Conservation (phyloP, 2,888 invertebrate genomes). For the Synergus laeviventris region DNA sequence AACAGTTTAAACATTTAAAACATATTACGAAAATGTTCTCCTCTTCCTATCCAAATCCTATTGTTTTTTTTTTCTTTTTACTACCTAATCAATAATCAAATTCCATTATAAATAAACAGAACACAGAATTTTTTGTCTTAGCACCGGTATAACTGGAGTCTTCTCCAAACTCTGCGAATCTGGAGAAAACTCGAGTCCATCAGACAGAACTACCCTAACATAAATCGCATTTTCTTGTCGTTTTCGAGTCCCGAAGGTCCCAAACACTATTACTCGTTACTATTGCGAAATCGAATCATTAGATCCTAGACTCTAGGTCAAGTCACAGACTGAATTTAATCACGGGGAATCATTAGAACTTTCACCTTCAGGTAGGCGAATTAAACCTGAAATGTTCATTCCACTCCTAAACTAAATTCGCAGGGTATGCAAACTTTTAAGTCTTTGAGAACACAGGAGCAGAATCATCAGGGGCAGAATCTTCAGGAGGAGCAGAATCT, state of each 20-base stretch:
- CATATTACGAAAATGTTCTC: slow-evolving; percentile 3
- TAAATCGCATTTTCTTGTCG: slow-evolving; percentile 22
- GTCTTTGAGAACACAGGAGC: neutral
- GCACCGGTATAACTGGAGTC: slow-evolving; percentile 30
- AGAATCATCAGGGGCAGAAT: neutral
- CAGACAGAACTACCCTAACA: slow-evolving; percentile 31
- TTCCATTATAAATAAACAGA: slow-evolving; percentile 34
- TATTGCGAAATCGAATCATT: slow-evolving; percentile 19
- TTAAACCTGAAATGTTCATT: neutral
- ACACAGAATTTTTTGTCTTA: slow-evolving; percentile 19
- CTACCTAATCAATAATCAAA: slow-evolving; percentile 36
- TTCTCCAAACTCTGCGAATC: neutral
- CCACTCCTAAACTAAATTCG: neutral
- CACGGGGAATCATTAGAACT: slow-evolving; percentile 2
- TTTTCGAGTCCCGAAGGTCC: neutral
- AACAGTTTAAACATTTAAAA: neutral
- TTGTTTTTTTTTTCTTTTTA: neutral
- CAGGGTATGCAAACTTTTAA: neutral
- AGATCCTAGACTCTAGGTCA: slow-evolving; percentile 21
- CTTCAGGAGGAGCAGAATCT: neutral
- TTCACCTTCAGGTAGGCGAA: neutral
- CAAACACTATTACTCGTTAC: neutral
- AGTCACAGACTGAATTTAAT: slow-evolving; percentile 21
- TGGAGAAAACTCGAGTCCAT: slow-evolving; percentile 30
- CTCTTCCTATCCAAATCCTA: neutral